phyloP scores from a whole-genome alignment of 2,797 vertebrate genomes.

The Melanotaenia nigrans region DNA sequence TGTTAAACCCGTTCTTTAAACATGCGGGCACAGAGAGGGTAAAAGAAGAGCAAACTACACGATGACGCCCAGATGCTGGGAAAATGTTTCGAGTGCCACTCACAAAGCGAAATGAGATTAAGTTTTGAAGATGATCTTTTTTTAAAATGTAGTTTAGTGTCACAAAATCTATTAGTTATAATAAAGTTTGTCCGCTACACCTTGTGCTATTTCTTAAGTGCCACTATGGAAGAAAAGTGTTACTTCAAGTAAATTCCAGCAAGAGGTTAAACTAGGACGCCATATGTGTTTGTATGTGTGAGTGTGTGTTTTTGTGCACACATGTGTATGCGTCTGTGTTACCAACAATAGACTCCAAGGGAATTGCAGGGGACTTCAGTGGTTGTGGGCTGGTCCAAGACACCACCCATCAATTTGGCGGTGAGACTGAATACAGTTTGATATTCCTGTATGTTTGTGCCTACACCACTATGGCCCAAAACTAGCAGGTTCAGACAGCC shows the following conservation, averaged over 20 bases:
- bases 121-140: conserved; percentile 15
- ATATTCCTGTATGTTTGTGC: conserved; percentile 84
- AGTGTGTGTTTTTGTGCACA: conserved; percentile 42
- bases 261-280: conserved; percentile 79
- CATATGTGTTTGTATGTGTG: conserved; percentile 71
- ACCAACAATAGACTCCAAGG: conserved; percentile 83
- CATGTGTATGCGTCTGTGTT: conserved; percentile 70
- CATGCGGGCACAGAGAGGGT: conserved; percentile 75
- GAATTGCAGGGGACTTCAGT: conserved; percentile 85
- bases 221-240: conserved; percentile 36
- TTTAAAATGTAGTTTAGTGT: conserved; percentile 21
- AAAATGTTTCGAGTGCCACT: conserved; percentile 62
- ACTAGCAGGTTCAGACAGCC: conserved; percentile 78
- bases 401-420: conserved; percentile 86
- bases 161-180: conserved; percentile 32
- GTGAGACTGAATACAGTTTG: conserved; percentile 84
- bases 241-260: conserved; percentile 68
- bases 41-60: conserved; percentile 44
- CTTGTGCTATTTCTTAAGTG: conserved; percentile 34
- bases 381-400: conserved; percentile 83
- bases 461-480: conserved; percentile 75
- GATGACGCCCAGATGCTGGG: conserved; percentile 79
- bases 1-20: conserved; percentile 80
- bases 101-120: conserved; percentile 23
- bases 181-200: conserved; percentile 17